Base-by-base conservation (phyloP, 2,113 vertebrate genomes). In the Erythrocercus mccallii region DNA sequence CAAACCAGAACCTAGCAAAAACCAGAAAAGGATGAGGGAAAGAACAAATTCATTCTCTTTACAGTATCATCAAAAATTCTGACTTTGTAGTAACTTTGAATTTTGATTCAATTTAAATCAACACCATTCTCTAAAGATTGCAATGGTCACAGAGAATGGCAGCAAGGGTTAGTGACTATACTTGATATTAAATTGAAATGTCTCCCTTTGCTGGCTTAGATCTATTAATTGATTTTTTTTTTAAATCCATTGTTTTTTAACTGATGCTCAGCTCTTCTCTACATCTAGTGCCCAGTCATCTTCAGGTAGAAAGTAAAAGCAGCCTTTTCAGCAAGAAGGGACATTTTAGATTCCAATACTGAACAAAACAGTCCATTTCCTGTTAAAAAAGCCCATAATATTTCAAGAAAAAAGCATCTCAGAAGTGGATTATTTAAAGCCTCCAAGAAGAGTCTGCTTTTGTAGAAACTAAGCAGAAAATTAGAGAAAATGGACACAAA, bases 401-500 rank as follows among this genome's bases (percentile, higher is more conserved):
- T 25, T 48, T 72, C 33, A 78, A 84, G 89, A 33, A 78, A 88
- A 95, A 80, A 57, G 22, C 35, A 89, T 38, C 50, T 48, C n/a
- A 44, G 65, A 76, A 95, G 96, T 84, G 70, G 76, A 69, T 94
- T 86, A 78, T 87, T 95, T 94, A 91, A 92, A 95, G 83, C 37
- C 82, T 86, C 22, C 71, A 74, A 92, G 76, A 77, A 82, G 70
- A 76, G 40, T 21, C 38, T 76, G n/a, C 94, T 94, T 95, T 87
- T 76, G 89, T 82, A 81, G 64, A 91, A 92, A 91, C 54, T 68
- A 90, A 90, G 90, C 91, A 86, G 85, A 95, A 96, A 95, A 97
- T 96, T 86, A 90, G 79, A 92, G 66, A 94, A 97, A 96, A 94
- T 94, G 76, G 90, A 94, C 94, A 93, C 54, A 91, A 95, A 95